phyloP scores from a whole-genome alignment of 2,797 vertebrate species.

The Sciaenops ocellatus region DNA sequence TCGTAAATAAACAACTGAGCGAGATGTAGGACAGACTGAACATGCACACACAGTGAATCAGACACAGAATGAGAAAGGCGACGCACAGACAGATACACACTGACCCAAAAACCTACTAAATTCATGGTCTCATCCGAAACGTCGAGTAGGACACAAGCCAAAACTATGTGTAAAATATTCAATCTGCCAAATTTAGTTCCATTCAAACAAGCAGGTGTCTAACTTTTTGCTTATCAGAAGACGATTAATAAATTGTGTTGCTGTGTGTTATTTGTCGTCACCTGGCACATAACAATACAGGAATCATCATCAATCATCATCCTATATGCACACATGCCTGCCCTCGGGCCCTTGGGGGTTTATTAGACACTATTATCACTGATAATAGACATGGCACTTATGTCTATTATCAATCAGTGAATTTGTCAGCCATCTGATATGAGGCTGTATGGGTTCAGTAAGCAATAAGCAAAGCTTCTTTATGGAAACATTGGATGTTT shows the following conservation, averaged over 20 bases:
- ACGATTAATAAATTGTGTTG: conserved; percentile 7
- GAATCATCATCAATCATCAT: conserved; percentile 7
- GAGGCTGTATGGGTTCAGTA: no score
- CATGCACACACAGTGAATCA: conserved; percentile 2
- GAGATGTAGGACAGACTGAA: conserved; percentile 10
- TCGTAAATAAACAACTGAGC: conserved; percentile 13
- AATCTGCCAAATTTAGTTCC: conserved; percentile 2
- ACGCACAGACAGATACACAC: conserved; percentile 10
- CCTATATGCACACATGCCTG: neutral
- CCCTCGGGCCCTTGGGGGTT: neutral
- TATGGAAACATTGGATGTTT: no score
- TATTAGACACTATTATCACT: conserved; percentile 1
- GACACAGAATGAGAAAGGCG: neutral
- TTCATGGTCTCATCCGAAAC: conserved; percentile 11
- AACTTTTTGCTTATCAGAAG: neutral
- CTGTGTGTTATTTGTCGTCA: neutral
- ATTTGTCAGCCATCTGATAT: no score
- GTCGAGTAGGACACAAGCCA: conserved; percentile 2
- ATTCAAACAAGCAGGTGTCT: neutral
- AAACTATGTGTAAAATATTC: neutral
- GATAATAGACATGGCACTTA: conserved; percentile 8
- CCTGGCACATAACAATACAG: conserved; percentile 12
- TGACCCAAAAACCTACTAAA: conserved; percentile 54
- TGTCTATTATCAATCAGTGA: no score
- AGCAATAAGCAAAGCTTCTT: no score